phyloP scores from a whole-genome alignment of 2,113 vertebrate species.

The Hippocampus abdominalis region DNA sequence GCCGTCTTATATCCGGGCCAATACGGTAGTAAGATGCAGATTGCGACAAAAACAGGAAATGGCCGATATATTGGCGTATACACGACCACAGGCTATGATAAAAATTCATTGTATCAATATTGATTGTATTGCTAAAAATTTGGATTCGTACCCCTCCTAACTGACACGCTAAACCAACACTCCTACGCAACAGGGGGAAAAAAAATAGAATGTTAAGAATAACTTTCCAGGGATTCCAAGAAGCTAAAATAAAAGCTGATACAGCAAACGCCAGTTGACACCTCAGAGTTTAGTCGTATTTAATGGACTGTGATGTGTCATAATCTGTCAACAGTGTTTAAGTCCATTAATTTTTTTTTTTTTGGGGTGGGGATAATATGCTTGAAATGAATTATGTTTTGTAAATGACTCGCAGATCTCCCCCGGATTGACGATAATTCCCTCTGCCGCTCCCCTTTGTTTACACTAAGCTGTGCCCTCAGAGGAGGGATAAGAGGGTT shows the following conservation, averaged over 20 bases:
- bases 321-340: slow-evolving; percentile 51
- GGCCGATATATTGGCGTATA: no score
- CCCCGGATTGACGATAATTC: slow-evolving; percentile 63
- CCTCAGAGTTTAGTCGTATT: slow-evolving; percentile 30
- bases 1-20: no score
- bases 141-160: no score
- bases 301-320: slow-evolving; percentile 30
- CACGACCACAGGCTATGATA: no score
- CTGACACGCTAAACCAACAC: not conserved
- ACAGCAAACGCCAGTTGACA: slow-evolving; percentile 22
- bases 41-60: no score
- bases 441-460: slow-evolving; percentile 64
- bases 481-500: slow-evolving; percentile 67
- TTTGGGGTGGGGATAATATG: slow-evolving; percentile 40
- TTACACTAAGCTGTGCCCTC: slow-evolving; percentile 70
- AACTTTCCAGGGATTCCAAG: not conserved
- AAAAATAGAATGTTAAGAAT: not conserved
- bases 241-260: slow-evolving; percentile 1
- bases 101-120: no score
- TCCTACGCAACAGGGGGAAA: not conserved
- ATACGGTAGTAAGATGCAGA: no score
- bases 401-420: slow-evolving; percentile 68
- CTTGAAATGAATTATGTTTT: slow-evolving; percentile 64
- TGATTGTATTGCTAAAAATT: no score
- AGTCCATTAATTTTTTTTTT: slow-evolving; percentile 54